Conservation (phyloP, 2,113 vertebrate genomes). For the Hoplias malabaricus region DNA sequence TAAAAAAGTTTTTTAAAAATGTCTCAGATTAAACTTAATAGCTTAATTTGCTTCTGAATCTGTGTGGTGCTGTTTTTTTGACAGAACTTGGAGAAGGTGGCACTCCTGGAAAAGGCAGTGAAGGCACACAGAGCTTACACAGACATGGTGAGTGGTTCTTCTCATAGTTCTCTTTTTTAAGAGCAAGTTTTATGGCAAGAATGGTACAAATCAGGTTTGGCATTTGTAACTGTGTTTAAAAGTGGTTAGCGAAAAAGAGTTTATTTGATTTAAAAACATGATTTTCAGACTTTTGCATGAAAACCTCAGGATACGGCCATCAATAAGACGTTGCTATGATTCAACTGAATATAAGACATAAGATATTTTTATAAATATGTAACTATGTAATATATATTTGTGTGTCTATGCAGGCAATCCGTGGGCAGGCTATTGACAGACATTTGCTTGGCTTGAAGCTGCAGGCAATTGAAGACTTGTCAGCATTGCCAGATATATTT, state of each 20-base stretch:
- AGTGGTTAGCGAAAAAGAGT: not conserved
- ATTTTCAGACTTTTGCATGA: too few species aligned
- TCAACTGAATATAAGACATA: not conserved
- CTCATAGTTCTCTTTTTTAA: not conserved
- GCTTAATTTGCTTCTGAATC: not conserved
- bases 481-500: constrained; percentile 87
- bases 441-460: constrained; percentile 93
- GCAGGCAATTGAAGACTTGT: constrained; percentile 85
- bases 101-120: constrained; percentile 81
- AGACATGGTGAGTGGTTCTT: constrained; percentile 73
- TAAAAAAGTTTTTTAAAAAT: too few species aligned
- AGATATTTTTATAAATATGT: not conserved
- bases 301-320: not conserved
- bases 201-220: too few species aligned
- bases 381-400: not conserved
- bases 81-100: constrained; percentile 84
- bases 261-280: too few species aligned
- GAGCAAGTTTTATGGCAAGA: too few species aligned
- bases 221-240: too few species aligned
- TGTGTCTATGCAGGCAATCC: constrained; percentile 78
- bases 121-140: constrained; percentile 83
- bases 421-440: constrained; percentile 89
- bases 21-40: not conserved
- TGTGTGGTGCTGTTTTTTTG: constrained; percentile 14
- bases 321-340: not conserved